These are phyloP conservation scores for Psophia crepitans DNA, from an alignment of 2,113 vertebrate species.

Conservation along the genomic window DNA sequence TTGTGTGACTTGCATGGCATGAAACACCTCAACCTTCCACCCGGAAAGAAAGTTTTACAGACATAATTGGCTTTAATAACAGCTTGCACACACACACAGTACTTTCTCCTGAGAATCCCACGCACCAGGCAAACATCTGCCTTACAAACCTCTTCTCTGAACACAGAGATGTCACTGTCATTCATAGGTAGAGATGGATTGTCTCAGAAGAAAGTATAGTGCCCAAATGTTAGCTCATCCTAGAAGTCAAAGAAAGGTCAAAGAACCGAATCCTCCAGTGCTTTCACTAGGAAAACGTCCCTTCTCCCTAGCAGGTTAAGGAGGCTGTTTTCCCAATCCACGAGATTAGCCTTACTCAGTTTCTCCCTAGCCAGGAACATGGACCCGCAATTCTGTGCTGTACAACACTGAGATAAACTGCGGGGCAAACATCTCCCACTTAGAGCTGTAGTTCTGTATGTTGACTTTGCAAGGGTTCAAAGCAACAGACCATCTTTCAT, in stretches of 20 bases:
- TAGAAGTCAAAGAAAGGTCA: not conserved
- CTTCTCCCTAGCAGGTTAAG: not conserved
- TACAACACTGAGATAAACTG: not conserved
- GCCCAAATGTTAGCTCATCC: not conserved
- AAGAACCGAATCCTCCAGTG: not conserved
- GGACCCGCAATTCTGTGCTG: not conserved
- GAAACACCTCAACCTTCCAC: conserved; percentile 16
- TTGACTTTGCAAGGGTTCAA: not conserved
- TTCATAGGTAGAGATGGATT: not conserved
- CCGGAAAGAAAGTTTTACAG: conserved; percentile 21
- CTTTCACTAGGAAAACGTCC: not conserved
- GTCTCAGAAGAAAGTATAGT: not conserved
- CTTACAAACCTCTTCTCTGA: not conserved
- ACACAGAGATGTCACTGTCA: not conserved
- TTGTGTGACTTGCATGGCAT: not conserved
- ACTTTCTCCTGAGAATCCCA: conserved; percentile 48
- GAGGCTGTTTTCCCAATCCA: not conserved
- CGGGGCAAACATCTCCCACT: not conserved
- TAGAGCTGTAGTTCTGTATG: not conserved
- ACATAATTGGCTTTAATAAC: conserved; percentile 26
- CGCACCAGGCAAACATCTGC: not conserved
- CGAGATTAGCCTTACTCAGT: not conserved
- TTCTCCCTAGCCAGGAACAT: not conserved
- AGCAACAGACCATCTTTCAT: not conserved
- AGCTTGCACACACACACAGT: not conserved